Conservation (phyloP, 1,140 invertebrate species). For the Caenorhabditis briggsae region DNA sequence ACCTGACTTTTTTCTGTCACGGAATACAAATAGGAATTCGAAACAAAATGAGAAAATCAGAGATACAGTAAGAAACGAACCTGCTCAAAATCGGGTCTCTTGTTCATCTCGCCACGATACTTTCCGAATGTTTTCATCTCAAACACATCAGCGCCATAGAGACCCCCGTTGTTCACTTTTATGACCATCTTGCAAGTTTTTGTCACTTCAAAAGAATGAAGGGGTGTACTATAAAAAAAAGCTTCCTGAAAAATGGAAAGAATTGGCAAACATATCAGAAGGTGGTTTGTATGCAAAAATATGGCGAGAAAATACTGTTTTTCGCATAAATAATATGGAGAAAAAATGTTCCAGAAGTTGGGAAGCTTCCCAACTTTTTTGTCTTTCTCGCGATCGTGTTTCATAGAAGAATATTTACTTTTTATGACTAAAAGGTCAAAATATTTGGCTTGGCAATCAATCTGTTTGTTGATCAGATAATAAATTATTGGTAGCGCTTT, state of each 20-base stretch:
- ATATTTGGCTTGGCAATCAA: slow-evolving; percentile 45
- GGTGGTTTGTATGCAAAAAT: too few relatives aligned
- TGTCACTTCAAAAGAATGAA: not conserved
- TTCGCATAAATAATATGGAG: not conserved
- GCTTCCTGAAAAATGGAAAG: not conserved
- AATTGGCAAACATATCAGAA: not conserved
- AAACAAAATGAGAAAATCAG: not conserved
- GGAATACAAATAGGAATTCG: not conserved
- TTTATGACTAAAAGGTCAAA: not conserved
- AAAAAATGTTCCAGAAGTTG: not conserved
- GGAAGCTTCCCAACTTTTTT: not conserved
- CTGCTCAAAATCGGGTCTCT: slow-evolving; percentile 27
- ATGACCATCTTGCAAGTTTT: slow-evolving; percentile 33
- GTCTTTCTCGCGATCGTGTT: not conserved
- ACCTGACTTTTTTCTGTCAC: slow-evolving; percentile 7
- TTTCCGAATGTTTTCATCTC: slow-evolving; percentile 43
- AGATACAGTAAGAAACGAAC: not conserved
- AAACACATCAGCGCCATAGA: slow-evolving; percentile 33
- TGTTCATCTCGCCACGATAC: slow-evolving; percentile 26
- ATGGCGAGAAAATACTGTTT: not conserved
- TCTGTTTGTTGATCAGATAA: slow-evolving; percentile 27
- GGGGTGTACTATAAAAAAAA: not conserved
- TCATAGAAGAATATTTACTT: slow-evolving; percentile 8
- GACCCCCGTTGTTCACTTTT: slow-evolving; percentile 34
- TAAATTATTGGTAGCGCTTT: not conserved